Evolutionary conservation across 2,797 vertebrate species (phyloP).

Genomic region (Phylloscopus collybita): DNA sequence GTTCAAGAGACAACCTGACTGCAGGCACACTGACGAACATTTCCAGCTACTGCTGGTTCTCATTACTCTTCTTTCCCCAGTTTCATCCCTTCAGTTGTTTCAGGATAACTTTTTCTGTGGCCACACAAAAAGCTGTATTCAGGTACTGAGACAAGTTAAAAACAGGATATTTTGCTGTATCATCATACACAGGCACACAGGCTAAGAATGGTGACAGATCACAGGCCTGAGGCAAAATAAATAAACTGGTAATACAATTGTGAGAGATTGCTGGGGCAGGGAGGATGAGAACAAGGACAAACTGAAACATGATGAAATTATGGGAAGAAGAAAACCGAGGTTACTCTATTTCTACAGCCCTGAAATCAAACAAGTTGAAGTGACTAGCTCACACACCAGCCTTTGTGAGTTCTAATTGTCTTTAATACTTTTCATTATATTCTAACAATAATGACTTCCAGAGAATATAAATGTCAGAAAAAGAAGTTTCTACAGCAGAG

Average conservation of each 20-base stretch:
- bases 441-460: not conserved
- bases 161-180: not conserved
- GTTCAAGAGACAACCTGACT: not conserved
- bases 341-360: not conserved
- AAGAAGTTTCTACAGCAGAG: not conserved
- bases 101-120: not conserved
- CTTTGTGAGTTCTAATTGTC: not conserved
- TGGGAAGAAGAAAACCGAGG: not conserved
- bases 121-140: not conserved
- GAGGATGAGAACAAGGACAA: not conserved
- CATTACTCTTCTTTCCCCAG: not conserved
- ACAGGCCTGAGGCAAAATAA: not conserved
- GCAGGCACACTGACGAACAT: not conserved
- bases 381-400: not conserved
- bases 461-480: not conserved
- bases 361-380: not conserved
- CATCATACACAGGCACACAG: not conserved
- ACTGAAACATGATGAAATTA: not conserved
- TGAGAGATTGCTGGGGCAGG: not conserved
- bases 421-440: not conserved
- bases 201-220: not conserved
- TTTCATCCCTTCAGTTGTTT: not conserved
- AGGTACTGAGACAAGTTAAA: not conserved
- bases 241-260: not conserved
- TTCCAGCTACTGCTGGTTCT: not conserved